Evolutionary conservation across 1,140 invertebrate species (phyloP), one percentile per base, ranked within the genome.

Genomic region (Alviniconcha marisindica): DNA sequence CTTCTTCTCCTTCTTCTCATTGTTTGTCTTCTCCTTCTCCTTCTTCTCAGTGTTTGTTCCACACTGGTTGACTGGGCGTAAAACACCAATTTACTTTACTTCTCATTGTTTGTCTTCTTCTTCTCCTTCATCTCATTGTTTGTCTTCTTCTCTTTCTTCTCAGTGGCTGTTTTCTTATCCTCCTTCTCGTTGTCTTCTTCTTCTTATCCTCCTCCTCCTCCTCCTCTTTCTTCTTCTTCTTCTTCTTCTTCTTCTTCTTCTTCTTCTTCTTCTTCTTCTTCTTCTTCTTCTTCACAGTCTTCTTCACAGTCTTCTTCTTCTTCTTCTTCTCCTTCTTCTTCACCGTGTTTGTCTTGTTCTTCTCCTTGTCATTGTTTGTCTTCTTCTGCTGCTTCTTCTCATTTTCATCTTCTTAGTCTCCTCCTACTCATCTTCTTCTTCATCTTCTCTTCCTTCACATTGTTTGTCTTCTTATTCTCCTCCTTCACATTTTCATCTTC

Each of bases 341-440:
- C 80, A 44, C 60, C 71, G 36, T 81, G 40, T 38, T 63, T 81
- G 33, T 63, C 36, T 80, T 7, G 2, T 36, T 56, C 56, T 63
- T 0, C 36, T 28, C 36, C 38, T 63, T 33, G 14, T n/a, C 40
- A n/a, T 36, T n/a, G 31, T 63, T 33, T n/a, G 73, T 21, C 1
- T 3, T 18, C 15, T 42, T 40, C 14, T 2, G 73, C 21, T 74
- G 14, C 33, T 10, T 36, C 15, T 7, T 63, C 28, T n/a, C 28
- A 4, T 63, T 24, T 63, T 63, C 28, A 12, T n/a, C 24, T 63
- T 63, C 24, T 63, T 63, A 5, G 7, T 63, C 60, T 31, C 21
- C 60, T 24, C 60, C 7, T 12, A 24, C 24, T 63, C 24, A 12
- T 63, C 24, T 63, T 63, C 28, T 63, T 63, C 24, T 63, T 14